Percentiles rank a stretch among this genome's conserved stretches.
Conservation (phyloP, 2,797 vertebrate species). For the Epinephelus coioides region DNA sequence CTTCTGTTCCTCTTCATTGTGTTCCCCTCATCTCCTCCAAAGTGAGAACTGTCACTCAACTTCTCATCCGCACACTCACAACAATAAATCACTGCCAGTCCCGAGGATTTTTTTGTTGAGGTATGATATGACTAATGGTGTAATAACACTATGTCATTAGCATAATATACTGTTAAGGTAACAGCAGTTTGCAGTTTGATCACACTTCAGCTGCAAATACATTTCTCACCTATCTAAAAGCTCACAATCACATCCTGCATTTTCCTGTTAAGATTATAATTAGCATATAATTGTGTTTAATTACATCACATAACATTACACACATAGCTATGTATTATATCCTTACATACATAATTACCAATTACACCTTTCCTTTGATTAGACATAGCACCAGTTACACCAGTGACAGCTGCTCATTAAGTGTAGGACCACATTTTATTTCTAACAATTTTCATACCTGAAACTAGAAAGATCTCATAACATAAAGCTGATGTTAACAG, state of each 20-base stretch:
- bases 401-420: neutral
- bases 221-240: neutral
- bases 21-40: conserved; percentile 42
- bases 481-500: neutral
- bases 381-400: neutral
- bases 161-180: neutral
- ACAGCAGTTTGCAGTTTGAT: neutral
- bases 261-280: neutral
- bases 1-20: conserved; percentile 37
- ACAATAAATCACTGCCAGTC: conserved; percentile 21
- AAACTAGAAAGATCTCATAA: neutral
- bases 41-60: conserved; percentile 62
- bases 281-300: neutral
- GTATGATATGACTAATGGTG: conserved; percentile 21
- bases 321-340: neutral
- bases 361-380: neutral
- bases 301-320: neutral
- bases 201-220: neutral
- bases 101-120: neutral
- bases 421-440: neutral
- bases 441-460: neutral
- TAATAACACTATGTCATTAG: neutral
- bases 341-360: conserved; percentile 1
- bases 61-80: conserved; percentile 20
- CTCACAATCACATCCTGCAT: neutral